These are phyloP conservation scores for Halyomorpha halys DNA, from an alignment of 1,140 invertebrate species.

Conservation along the genomic window DNA sequence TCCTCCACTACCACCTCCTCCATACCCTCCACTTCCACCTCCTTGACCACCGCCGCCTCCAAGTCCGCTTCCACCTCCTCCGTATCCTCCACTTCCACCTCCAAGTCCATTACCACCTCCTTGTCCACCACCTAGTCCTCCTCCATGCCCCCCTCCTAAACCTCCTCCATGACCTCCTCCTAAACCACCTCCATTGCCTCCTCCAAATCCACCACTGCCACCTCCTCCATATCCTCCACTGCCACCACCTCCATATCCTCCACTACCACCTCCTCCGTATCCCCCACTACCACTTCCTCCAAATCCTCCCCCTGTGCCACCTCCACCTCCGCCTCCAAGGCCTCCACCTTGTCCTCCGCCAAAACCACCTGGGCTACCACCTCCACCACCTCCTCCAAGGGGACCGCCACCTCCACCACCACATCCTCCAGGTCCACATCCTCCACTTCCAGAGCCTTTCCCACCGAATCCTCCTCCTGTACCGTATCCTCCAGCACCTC, in stretches of 20 bases:
- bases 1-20: too few species aligned
- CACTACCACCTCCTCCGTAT: background rate
- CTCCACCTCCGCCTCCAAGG: background rate
- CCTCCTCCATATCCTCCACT: background rate
- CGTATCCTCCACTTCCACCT: too few species aligned
- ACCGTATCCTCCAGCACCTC: background rate
- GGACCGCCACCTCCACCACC: background rate
- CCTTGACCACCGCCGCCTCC: slow-evolving; percentile 1
- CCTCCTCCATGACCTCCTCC: background rate
- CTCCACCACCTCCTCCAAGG: background rate
- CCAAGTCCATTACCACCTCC: slow-evolving; percentile 9
- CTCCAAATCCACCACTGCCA: background rate
- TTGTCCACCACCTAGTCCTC: background rate
- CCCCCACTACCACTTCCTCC: background rate
- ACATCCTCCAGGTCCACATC: background rate
- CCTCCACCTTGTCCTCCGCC: background rate
- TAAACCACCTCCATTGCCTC: background rate
- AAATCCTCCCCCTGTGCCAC: background rate
- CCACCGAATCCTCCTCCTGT: background rate
- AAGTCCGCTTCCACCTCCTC: background rate
- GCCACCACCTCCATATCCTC: slow-evolving; percentile 1
- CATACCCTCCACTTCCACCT: slow-evolving; percentile 1
- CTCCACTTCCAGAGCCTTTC: background rate
- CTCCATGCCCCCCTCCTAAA: background rate
- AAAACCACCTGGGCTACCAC: background rate